Base-by-base conservation (phyloP, 2,888 invertebrate genomes). In the Crossocerus cetratus region DNA sequence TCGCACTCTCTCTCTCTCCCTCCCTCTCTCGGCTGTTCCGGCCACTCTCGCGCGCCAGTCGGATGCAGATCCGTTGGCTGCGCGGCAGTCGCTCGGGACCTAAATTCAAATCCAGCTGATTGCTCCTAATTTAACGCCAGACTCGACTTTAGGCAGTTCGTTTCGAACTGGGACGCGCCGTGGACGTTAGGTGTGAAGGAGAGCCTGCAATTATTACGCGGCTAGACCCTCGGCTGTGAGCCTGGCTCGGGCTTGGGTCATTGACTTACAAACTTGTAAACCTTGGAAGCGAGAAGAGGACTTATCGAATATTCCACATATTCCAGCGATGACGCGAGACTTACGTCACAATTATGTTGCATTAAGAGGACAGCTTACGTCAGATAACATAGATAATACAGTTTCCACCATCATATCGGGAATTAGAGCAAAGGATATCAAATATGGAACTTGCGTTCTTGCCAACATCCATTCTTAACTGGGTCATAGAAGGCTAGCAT, bases 1-100 rank as follows among this genome's bases (percentile, higher is more conserved):
- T 61, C 61, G 32, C 21, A 13, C 55, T 56, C 69, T 69, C 62
- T 23, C 23, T 23, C 23, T 23, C 59, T 58, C 56, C 61, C 49
- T 21, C 16, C 53, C 57, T 66, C 67, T 61, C 69, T 65, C 70
- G 65, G 73, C 66, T 73, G 23, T 64, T 53, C 44, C 43, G 21
- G 44, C 49, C 62, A 56, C 70, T 13, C n/a, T 55, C 66, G 32
- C 53, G 21, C 44, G 14, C 42, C 55, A 66, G 32, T 63, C 16
- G 16, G 13, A 62, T 11, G 23, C 14, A 56, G 20, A 22, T 54
- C n/a, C 8, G 3, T 56, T 20, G 3, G 11, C n/a, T 32, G 20
- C 14, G 2, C 3, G 5, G 21, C 43, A 43, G 43, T 11, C 23
- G n/a, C n/a, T n/a, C n/a, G 49, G 20, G 54, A 16, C 21, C 22